Conservation (phyloP, 1,140 invertebrate species). For the Lepidurus couesii region DNA sequence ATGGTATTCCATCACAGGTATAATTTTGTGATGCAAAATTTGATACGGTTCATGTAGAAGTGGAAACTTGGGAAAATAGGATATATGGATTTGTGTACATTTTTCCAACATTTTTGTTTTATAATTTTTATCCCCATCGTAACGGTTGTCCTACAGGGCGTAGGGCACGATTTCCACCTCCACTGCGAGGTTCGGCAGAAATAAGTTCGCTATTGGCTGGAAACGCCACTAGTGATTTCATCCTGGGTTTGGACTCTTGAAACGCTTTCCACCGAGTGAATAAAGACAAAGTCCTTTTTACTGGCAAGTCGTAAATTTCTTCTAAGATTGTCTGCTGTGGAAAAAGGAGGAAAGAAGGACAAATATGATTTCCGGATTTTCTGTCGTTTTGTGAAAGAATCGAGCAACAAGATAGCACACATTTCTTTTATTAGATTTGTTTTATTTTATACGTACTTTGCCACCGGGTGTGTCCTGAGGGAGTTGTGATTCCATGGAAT, state of each 20-base stretch:
- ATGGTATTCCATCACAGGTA: slow-evolving; percentile 16
- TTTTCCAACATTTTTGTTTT: not conserved
- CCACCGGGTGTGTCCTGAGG: not conserved
- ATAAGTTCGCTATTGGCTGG: slow-evolving; percentile 25
- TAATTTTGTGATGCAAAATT: not conserved
- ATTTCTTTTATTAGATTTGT: no score
- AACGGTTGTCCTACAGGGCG: slow-evolving; percentile 31
- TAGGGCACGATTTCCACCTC: slow-evolving; percentile 24
- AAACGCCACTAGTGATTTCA: slow-evolving; percentile 24
- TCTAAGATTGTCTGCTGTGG: not conserved
- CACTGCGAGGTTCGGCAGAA: slow-evolving; percentile 24
- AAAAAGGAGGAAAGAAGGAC: not conserved
- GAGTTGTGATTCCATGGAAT: not conserved
- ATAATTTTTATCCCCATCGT: slow-evolving; percentile 25
- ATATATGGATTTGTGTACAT: not conserved
- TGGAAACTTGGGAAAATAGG: not conserved
- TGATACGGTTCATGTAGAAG: not conserved
- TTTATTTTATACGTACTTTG: not conserved
- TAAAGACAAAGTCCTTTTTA: slow-evolving; percentile 30
- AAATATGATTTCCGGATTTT: not conserved
- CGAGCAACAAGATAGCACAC: no score
- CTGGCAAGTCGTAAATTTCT: slow-evolving; percentile 28
- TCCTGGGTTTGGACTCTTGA: slow-evolving; percentile 25
- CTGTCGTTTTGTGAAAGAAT: not conserved
- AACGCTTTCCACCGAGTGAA: slow-evolving; percentile 33